Base-by-base conservation (phyloP, 2,797 vertebrate species). In the Sebastes variabilis region DNA sequence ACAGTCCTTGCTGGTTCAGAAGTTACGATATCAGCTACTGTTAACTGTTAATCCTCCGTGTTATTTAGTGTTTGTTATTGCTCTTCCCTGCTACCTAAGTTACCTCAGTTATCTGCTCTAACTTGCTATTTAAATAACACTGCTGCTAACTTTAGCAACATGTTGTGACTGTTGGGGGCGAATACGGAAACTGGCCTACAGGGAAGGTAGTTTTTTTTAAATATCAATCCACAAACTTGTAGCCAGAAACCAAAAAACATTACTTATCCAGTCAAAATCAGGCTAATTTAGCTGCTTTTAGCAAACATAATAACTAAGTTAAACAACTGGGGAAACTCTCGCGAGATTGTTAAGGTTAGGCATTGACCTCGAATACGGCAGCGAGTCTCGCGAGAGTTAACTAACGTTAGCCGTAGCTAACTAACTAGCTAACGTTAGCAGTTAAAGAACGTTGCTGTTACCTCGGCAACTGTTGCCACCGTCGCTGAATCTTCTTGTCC, bases 401-500 rank as follows among this genome's bases (percentile, higher is more conserved):
- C 12, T 13, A 13, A 13, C 36, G 36, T 38, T 38, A 6, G 5
- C 13, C 36, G 36, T 24, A 52, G 20, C 12, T 16, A 52, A 16
- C 18, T 27, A 42, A n/a, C 62, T 49, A 46, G 67, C 34, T 64
- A 72, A 38, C 12, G 36, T 38, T 66, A 77, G 20, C 32, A 7
- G 13, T 38, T 38, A 22, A 30, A 30, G 18, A 42, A 25, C 65
- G 12, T 83, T 24, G 8, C 54, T 46, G 8, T 77, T 90, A 93
- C 92, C 88, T 92, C 81, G 22, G 60, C 20, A 7, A 78, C 58
- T 64, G 86, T 75, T 24, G 83, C 72, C 69, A 56, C 66, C 38
- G 79, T 80, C 32, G 77, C 82, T n/a, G 80, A 34, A 38, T 55
- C 62, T 24, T 80, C 87, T n/a, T 52, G 64, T 66, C 84, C 87